Base-by-base conservation (phyloP, 53 echinoderm and acorn worm genomes). In the Stichopus horrens region DNA sequence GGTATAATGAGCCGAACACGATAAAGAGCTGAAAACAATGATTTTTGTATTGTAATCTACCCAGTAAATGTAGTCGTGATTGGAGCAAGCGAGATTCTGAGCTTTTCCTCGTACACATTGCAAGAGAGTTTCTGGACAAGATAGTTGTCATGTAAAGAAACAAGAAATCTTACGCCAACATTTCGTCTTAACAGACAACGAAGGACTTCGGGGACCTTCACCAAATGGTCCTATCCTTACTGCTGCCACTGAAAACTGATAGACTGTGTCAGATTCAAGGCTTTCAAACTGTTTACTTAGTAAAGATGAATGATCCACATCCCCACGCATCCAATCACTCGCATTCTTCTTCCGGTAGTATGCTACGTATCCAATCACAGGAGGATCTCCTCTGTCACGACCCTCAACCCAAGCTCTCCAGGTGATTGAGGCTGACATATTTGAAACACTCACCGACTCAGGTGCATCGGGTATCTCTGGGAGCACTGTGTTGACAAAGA, bases 161-260 rank as follows among this genome's bases (percentile, higher is more conserved):
- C 37, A 37, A 37, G 37, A 37, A 37, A 37, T 16, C 71, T 71
- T 71, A 71, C 71, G 18, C 19, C n/a, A 18, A 71, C 71, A 71
- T 6, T 16, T 71, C 19, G 71, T 71, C 19, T 20, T 71, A 7
- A 18, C 18, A 71, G 71, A 71, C 5, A n/a, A 18, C 18, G n/a
- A 13, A 71, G 71, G n/a, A n/a, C 71, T 71, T 71, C 18, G 18
- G 14, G 71, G 14, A 7, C 71, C 71, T 71, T 71, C 71, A 71
- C 71, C 71, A 71, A 71, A 71, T 71, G 71, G 18, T 6, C 71
- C 71, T 16, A 1, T 20, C 19, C 71, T 71, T 18, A 71, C 18
- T 71, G 71, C 71, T 7, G 71, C 71, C 71, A 71, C n/a, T n/a
- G 71, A 71, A 20, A 71, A 71, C 71, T 71, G 71, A 71, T 71